Percentiles rank a stretch among this genome's conserved stretches.
phyloP scores from a whole-genome alignment of 2,113 vertebrate genomes.

The Protobothrops mucrosquamatus region DNA sequence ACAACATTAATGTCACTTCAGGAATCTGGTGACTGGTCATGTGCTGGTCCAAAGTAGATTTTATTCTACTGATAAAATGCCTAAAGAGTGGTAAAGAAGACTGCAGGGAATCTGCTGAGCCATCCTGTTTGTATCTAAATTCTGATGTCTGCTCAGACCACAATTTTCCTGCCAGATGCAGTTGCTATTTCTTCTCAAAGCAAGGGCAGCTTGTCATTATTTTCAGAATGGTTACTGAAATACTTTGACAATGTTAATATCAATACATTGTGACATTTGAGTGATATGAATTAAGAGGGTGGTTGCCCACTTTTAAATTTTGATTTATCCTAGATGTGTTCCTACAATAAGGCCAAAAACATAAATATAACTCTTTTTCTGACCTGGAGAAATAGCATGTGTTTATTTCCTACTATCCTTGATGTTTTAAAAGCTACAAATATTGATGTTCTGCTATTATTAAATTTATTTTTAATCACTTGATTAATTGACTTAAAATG shows the following conservation, averaged over 20 bases:
- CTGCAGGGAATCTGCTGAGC: slow-evolving; percentile 36
- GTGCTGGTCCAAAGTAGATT: slow-evolving; percentile 37
- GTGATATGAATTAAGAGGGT: neutral
- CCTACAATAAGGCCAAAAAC: neutral
- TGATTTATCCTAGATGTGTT: neutral
- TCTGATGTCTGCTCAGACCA: slow-evolving; percentile 39
- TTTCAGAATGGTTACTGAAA: slow-evolving; percentile 40
- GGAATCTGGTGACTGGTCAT: slow-evolving; percentile 26
- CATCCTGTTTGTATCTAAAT: slow-evolving; percentile 45
- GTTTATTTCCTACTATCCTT: neutral
- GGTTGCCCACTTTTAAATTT: neutral
- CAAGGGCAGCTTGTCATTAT: slow-evolving; percentile 39
- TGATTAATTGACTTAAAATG: neutral
- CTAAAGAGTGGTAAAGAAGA: slow-evolving; percentile 31
- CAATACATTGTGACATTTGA: slow-evolving; percentile 18
- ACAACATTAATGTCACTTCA: slow-evolving; percentile 8
- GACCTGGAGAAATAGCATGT: neutral
- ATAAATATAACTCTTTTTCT: neutral
- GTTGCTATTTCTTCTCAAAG: slow-evolving; percentile 43
- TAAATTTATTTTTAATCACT: neutral
- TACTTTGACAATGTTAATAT: slow-evolving; percentile 24
- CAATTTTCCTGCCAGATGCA: slow-evolving; percentile 46
- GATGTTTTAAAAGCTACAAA: neutral
- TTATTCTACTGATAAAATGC: slow-evolving; percentile 23
- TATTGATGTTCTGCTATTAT: neutral